Conservation (phyloP, 2,888 invertebrate species). For the Bhutanitis thaidina region DNA sequence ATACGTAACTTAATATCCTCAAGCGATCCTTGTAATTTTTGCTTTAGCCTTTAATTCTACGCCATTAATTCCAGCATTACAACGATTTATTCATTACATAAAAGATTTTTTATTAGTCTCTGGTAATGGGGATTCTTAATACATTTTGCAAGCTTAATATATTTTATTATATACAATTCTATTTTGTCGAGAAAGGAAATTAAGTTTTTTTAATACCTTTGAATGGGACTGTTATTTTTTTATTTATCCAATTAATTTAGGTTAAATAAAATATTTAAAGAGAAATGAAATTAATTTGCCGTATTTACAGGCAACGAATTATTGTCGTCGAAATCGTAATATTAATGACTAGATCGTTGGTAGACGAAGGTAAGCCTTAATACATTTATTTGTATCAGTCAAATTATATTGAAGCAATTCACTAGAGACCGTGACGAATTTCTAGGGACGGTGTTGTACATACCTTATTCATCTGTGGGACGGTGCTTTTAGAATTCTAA, state of each 20-base stretch:
- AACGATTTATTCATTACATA: conserved; percentile 28
- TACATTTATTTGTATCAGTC: not conserved
- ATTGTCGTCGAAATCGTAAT: too few relatives aligned
- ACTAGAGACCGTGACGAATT: not conserved
- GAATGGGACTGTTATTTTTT: too few relatives aligned
- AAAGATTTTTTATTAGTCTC: conserved; percentile 17
- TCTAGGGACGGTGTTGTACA: not conserved
- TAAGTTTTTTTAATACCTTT: too few relatives aligned
- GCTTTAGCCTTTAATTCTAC: conserved; percentile 52
- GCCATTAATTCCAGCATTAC: conserved; percentile 52
- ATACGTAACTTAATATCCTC: conserved; percentile 63
- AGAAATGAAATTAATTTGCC: too few relatives aligned
- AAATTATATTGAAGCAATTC: conserved; percentile 3
- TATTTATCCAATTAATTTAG: too few relatives aligned
- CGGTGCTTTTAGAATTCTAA: not conserved
- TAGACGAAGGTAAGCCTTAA: not conserved
- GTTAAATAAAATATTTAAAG: too few relatives aligned
- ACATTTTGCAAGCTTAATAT: too few relatives aligned
- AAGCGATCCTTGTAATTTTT: conserved; percentile 63
- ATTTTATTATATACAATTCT: too few relatives aligned
- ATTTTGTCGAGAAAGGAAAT: too few relatives aligned
- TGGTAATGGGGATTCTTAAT: too few relatives aligned
- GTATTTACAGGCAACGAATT: too few relatives aligned
- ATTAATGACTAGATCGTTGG: not conserved
- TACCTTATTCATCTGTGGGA: too few relatives aligned